Evolutionary conservation across 35 echinoderm and acorn worm genomes (phyloP), one percentile per base, ranked within the genome.

Genomic region (Apostichopus japonicus): DNA sequence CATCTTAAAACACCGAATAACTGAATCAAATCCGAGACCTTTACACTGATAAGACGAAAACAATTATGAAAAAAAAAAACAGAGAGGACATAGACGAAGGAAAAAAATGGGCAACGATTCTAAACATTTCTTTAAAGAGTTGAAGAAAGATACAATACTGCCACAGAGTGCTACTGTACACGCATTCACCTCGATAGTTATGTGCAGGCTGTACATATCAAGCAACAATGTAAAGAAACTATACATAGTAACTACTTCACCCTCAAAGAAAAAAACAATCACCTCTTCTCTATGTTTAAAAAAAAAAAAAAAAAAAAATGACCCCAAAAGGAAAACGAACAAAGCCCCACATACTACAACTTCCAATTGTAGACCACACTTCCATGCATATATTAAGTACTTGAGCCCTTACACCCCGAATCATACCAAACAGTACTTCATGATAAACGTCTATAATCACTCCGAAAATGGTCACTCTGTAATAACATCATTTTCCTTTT

Each of bases 1-100:
- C 86, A 89, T 89, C 86, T 89, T 63, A 89, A 89, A 89, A 89
- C 86, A 89, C 86, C 44, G 33, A 73, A 89, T 73, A 22, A 87
- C 19, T 73, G 86, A 73, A 65, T 67, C 72, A 57, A 27, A 84
- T 58, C 21, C 81, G 57, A 84, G 56, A 53, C 54, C 17, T 84
- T 44, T 58, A 84, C 81, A 84, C 81, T 57, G 54, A 79, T 53
- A 84, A 0, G 71, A 75, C 71, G 27, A 82, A 6, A 0, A 82
- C 16, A 82, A 82, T 17, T 24, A 53, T 82, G 33, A 13, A 1
- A 15, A 51, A 52, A 82, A 52, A 56, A 33, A 56, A 82, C 1
- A 23, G 0, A 44, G 16, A 82, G 13, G n/a, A 51, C 13, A 82
- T 27, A 52, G 44, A 52, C 22, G 23, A 52, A 52, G 44, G 44